A percentile compares a stretch with the other conserved stretches of the same genome.
Evolutionary conservation across 2,797 vertebrate genomes (phyloP).

Genomic region (Otolemur crassicaudatus): DNA sequence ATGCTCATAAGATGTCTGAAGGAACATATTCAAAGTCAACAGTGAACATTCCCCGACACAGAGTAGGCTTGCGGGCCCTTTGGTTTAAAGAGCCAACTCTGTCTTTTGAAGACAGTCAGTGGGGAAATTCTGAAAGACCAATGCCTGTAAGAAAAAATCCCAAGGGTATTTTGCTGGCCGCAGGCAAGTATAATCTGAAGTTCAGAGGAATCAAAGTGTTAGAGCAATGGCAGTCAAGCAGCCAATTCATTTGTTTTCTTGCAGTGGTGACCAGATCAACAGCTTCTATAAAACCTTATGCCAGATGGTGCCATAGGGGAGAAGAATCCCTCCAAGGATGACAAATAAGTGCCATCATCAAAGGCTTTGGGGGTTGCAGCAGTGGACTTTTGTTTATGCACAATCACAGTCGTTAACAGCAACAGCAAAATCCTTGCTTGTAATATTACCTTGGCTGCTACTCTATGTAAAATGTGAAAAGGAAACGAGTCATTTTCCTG

Average conservation of each 20-base stretch:
- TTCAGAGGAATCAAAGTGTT: slow-evolving; percentile 74
- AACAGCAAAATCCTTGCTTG: slow-evolving; percentile 7
- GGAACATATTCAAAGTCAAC: not conserved
- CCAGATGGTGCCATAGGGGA: slow-evolving; percentile 69
- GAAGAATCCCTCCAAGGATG: slow-evolving; percentile 71
- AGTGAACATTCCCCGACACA: not conserved
- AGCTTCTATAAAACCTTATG: slow-evolving; percentile 66
- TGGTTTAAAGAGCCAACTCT: not conserved
- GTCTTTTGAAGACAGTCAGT: not conserved
- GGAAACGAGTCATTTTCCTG: slow-evolving; percentile 80
- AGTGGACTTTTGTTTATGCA: not conserved
- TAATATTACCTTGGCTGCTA: slow-evolving; percentile 56
- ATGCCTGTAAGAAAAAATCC: slow-evolving; percentile 63
- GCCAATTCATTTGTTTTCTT: slow-evolving; percentile 47
- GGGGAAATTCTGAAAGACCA: slow-evolving; percentile 27
- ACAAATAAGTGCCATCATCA: slow-evolving; percentile 59
- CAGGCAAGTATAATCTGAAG: slow-evolving; percentile 62
- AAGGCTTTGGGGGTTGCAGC: not conserved
- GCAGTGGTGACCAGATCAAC: slow-evolving; percentile 48
- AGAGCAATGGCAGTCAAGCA: slow-evolving; percentile 65
- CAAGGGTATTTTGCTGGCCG: slow-evolving; percentile 51
- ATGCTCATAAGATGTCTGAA: not conserved
- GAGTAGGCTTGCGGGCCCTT: not conserved
- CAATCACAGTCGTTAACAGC: not conserved
- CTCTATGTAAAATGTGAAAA: slow-evolving; percentile 62